phyloP scores from a whole-genome alignment of 2,797 vertebrate genomes.

The Buphagus erythrorhynchus region DNA sequence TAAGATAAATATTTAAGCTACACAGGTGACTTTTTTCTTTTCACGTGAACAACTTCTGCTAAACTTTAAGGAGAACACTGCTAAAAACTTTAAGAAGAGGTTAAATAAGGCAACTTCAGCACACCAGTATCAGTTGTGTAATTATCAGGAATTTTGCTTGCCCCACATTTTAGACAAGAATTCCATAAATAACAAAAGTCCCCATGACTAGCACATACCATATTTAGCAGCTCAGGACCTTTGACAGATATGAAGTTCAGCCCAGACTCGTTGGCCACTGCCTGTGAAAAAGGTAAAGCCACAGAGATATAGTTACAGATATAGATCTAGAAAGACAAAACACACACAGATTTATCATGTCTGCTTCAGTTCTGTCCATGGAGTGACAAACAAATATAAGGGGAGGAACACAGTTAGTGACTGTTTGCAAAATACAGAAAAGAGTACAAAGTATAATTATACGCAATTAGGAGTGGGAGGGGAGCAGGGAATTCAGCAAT shows the following conservation, averaged over 20 bases:
- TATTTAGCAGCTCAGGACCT: constrained; percentile 95
- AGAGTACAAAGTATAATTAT: neutral
- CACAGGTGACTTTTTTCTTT: neutral
- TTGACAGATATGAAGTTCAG: constrained; percentile 98
- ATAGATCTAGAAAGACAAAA: neutral
- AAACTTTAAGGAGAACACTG: too few species aligned
- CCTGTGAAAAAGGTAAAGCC: constrained; percentile 76
- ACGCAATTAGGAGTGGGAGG: neutral
- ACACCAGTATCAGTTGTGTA: neutral
- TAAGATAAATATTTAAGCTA: neutral
- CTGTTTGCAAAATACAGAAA: neutral
- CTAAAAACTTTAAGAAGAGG: neutral
- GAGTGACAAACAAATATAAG: neutral
- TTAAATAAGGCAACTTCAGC: neutral
- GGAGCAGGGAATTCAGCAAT: neutral
- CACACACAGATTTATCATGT: neutral
- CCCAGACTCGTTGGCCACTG: constrained; percentile 95
- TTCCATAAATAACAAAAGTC: neutral
- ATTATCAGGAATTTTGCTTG: neutral
- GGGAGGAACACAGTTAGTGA: neutral
- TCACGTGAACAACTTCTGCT: neutral
- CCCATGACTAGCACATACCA: constrained; percentile 82
- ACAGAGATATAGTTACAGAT: neutral
- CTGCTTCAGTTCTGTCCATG: neutral
- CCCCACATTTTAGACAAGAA: neutral